phyloP scores from a whole-genome alignment of 1,140 invertebrate species.

The Orchesella cincta region DNA sequence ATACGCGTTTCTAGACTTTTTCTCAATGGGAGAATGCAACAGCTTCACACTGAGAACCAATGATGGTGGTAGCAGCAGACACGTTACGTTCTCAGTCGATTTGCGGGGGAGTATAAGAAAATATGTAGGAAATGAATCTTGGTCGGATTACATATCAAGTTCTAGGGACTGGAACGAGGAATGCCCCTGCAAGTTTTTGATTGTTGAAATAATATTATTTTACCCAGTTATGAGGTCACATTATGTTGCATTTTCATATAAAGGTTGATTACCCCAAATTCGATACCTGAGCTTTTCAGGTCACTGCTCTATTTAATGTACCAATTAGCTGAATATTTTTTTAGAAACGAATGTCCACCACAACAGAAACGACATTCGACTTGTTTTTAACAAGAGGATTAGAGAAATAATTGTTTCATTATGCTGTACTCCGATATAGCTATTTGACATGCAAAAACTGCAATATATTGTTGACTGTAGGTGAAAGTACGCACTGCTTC shows the following conservation, averaged over 20 bases:
- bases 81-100: neutral
- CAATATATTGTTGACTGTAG: neutral
- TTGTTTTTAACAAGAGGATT: too few species aligned
- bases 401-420: too few species aligned
- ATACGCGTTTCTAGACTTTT: too few species aligned
- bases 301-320: too few species aligned
- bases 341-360: too few species aligned
- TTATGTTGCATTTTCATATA: neutral
- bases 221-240: neutral
- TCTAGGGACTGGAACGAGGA: neutral
- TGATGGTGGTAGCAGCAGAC: neutral
- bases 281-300: too few species aligned
- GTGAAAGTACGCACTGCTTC: neutral
- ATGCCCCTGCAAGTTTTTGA: too few species aligned
- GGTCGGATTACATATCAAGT: too few species aligned
- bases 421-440: too few species aligned
- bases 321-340: too few species aligned
- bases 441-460: neutral
- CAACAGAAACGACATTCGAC: too few species aligned
- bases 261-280: neutral
- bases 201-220: neutral
- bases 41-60: neutral
- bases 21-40: neutral
- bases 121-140: neutral
- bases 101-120: neutral